phyloP scores from a whole-genome alignment of 2,888 invertebrate species.

The Zygogramma bicolorata region DNA sequence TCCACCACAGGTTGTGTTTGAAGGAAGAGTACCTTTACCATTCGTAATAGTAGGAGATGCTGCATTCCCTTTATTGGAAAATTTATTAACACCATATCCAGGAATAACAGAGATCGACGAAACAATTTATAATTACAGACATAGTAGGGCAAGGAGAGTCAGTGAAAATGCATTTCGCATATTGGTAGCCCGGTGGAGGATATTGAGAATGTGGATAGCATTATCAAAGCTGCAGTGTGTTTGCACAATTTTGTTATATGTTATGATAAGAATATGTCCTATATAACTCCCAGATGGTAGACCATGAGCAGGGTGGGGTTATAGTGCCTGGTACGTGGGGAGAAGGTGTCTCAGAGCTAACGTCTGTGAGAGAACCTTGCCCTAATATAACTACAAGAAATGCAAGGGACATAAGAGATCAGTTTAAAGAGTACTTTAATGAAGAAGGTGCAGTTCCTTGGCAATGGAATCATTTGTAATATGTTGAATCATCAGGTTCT shows the following conservation, averaged over 20 bases:
- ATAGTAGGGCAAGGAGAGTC: no score
- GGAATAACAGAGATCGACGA: no score
- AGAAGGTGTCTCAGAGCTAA: neutral
- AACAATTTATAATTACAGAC: no score
- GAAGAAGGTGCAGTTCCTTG: slow-evolving; percentile 27
- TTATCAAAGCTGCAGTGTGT: slow-evolving; percentile 6
- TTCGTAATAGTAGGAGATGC: slow-evolving; percentile 23
- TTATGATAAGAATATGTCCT: neutral
- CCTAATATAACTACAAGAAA: slow-evolving; percentile 13
- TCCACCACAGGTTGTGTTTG: slow-evolving; percentile 6
- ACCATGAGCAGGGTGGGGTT: neutral
- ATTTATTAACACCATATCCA: no score
- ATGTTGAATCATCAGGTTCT: neutral
- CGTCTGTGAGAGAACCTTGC: slow-evolving; percentile 4
- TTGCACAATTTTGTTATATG: slow-evolving; percentile 15
- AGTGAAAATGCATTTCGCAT: slow-evolving; percentile 18
- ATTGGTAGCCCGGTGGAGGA: neutral
- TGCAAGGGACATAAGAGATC: slow-evolving; percentile 11
- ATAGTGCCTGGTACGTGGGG: neutral
- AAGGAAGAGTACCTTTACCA: slow-evolving; percentile 18
- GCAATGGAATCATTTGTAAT: slow-evolving; percentile 20
- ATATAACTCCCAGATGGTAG: slow-evolving; percentile 9
- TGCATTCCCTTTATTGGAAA: slow-evolving; percentile 17
- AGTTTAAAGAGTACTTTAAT: slow-evolving; percentile 23
- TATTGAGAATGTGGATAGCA: neutral